These are phyloP conservation scores for Setipinna tenuifilis DNA, from an alignment of 2,797 vertebrate species.

Conservation along the genomic window DNA sequence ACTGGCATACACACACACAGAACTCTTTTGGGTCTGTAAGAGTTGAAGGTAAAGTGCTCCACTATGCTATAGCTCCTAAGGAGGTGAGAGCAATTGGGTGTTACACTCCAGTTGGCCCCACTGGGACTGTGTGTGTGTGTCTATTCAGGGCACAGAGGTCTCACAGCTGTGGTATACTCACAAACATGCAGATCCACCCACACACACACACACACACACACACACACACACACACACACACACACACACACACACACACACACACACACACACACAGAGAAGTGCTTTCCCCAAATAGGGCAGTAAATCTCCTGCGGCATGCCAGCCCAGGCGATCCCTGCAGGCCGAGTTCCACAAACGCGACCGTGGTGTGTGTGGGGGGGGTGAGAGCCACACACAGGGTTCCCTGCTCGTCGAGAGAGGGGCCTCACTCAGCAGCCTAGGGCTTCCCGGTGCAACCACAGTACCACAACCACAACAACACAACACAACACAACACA, in stretches of 20 bases:
- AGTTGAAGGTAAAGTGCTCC: background rate
- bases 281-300: constrained; percentile 72
- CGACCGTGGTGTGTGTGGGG: background rate
- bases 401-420: constrained; percentile 4
- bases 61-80: background rate
- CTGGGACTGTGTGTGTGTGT: background rate
- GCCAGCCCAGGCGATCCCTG: constrained; percentile 65
- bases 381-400: constrained; percentile 8
- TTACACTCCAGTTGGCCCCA: background rate
- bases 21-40: background rate
- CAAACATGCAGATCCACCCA: background rate
- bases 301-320: constrained; percentile 72
- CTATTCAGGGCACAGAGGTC: constrained; percentile 46
- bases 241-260: constrained; percentile 24
- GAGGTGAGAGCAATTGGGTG: constrained; percentile 8
- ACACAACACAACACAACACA: background rate
- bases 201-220: constrained; percentile 20
- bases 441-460: background rate
- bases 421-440: background rate
- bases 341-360: constrained; percentile 66
- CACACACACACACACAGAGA: constrained; percentile 51
- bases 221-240: constrained; percentile 22
- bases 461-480: background rate
- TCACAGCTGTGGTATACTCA: constrained; percentile 59
- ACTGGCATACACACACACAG: background rate